phyloP scores from a whole-genome alignment of 2,113 vertebrate genomes.

The Tragulus kanchil region DNA sequence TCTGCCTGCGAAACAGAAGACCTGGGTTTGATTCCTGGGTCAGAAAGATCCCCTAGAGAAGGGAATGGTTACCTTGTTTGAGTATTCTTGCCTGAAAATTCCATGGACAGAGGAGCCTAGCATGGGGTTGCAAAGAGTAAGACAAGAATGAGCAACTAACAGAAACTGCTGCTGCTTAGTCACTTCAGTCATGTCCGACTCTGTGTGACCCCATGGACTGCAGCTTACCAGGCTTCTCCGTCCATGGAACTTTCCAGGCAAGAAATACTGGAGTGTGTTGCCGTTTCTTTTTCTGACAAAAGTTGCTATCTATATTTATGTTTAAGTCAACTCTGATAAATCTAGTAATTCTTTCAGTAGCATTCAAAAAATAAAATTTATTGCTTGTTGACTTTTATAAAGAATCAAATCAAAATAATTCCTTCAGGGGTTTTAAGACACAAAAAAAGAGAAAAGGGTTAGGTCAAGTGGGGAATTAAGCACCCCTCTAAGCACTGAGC shows the following conservation, averaged over 20 bases:
- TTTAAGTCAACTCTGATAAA: neutral
- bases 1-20: neutral
- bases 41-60: neutral
- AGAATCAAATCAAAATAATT: slow-evolving; percentile 13
- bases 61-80: neutral
- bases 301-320: neutral
- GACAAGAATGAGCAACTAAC: neutral
- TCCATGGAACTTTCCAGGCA: too few species aligned
- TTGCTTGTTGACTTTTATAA: neutral
- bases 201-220: too few species aligned
- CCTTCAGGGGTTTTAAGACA: slow-evolving; percentile 6
- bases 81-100: neutral
- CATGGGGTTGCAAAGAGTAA: neutral
- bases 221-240: too few species aligned
- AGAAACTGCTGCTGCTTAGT: neutral
- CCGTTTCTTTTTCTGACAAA: neutral
- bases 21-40: neutral
- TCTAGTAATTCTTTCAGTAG: neutral
- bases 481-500: neutral
- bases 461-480: neutral
- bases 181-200: too few species aligned
- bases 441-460: neutral
- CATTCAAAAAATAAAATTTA: neutral
- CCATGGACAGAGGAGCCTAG: neutral
- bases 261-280: too few species aligned